A percentile compares a stretch with the other conserved stretches of the same genome.
Evolutionary conservation across 2,113 vertebrate species (phyloP).

Genomic region (Cyprinodon tularosa): DNA sequence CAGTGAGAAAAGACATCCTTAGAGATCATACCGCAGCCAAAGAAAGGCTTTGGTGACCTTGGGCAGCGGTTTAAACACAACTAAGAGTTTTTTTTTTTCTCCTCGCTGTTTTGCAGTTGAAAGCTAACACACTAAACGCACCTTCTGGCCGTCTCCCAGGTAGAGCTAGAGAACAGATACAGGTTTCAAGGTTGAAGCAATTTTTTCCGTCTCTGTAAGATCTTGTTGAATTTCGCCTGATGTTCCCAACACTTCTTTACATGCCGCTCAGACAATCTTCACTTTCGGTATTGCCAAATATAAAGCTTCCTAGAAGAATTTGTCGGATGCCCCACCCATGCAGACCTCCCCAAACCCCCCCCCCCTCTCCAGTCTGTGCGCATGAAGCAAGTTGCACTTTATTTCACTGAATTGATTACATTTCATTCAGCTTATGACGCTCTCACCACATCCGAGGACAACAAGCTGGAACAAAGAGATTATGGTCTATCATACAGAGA

Average conservation of each 20-base stretch:
- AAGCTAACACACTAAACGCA: neutral
- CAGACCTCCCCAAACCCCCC: neutral
- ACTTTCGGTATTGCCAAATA: too few species aligned
- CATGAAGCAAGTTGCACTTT: conserved; percentile 24
- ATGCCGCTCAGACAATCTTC: too few species aligned
- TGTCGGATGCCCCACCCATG: conserved; percentile 24
- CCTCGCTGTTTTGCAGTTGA: neutral
- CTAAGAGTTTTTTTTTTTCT: neutral
- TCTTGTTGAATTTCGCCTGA: too few species aligned
- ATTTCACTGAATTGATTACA: conserved; percentile 41
- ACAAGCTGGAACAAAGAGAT: conserved; percentile 47
- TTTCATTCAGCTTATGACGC: conserved; percentile 18
- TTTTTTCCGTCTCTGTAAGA: neutral
- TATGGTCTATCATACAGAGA: conserved; percentile 26
- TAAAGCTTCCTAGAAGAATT: conserved; percentile 3
- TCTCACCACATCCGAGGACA: conserved; percentile 43
- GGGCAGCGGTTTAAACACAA: neutral
- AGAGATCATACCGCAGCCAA: neutral
- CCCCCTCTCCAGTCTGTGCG: conserved; percentile 12
- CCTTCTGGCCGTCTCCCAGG: too few species aligned
- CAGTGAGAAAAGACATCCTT: neutral
- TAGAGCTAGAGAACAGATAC: neutral
- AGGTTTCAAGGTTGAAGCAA: neutral
- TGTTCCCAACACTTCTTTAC: too few species aligned
- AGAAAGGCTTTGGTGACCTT: conserved; percentile 8